These are phyloP conservation scores for Cottoperca gobio DNA, from an alignment of 2,797 vertebrate species.

Conservation along the genomic window DNA sequence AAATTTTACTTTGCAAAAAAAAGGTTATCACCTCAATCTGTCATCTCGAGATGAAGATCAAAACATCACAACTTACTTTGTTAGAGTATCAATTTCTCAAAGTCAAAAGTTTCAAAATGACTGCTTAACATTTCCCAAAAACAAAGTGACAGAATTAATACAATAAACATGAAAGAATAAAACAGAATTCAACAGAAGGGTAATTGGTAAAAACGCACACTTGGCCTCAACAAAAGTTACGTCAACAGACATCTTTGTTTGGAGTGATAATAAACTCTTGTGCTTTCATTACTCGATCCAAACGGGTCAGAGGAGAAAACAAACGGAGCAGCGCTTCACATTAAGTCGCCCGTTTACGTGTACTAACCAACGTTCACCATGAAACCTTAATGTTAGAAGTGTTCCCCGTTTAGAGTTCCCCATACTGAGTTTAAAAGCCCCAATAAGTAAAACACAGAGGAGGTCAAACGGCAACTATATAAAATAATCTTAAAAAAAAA, in stretches of 20 bases:
- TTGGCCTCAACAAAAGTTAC: no score
- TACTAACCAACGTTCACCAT: constrained; percentile 38
- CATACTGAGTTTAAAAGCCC: constrained; percentile 26
- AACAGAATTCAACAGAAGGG: constrained; percentile 59
- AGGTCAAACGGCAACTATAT: constrained; percentile 56
- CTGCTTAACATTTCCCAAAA: constrained; percentile 61
- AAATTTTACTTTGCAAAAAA: no score
- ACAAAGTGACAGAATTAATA: constrained; percentile 70
- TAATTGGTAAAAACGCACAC: constrained; percentile 63
- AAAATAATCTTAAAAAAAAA: constrained; percentile 33
- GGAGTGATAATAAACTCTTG: constrained; percentile 63
- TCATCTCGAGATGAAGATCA: constrained; percentile 75
- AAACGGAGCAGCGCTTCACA: constrained; percentile 68
- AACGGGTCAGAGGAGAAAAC: constrained; percentile 42
- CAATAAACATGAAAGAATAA: constrained; percentile 70
- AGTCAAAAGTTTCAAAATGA: constrained; percentile 78
- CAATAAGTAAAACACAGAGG: constrained; percentile 37
- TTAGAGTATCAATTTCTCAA: constrained; percentile 78
- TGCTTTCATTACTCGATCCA: constrained; percentile 57
- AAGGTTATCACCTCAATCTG: constrained; percentile 69
- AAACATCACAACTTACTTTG: constrained; percentile 82
- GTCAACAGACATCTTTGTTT: no score
- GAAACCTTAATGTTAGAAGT: constrained; percentile 47
- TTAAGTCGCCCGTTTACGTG: constrained; percentile 54
- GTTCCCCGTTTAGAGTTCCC: constrained; percentile 32